These are phyloP conservation scores for Lophotis ruficrista DNA, from an alignment of 2,113 vertebrate genomes.

Conservation along the genomic window DNA sequence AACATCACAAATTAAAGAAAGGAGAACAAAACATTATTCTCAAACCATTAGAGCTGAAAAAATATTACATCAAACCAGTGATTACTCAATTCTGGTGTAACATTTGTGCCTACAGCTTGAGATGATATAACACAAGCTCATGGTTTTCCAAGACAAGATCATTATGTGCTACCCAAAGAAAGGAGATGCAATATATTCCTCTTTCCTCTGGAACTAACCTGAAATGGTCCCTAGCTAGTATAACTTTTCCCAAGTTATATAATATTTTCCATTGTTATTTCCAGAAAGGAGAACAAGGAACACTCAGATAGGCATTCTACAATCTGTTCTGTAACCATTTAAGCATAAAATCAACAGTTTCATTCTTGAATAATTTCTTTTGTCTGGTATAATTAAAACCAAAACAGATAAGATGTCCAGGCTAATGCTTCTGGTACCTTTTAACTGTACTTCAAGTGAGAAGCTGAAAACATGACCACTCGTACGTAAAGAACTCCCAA, in stretches of 20 bases:
- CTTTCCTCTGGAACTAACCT: neutral
- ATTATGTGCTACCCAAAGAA: neutral
- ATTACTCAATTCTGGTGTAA: neutral
- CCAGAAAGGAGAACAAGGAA: neutral
- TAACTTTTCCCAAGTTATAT: neutral
- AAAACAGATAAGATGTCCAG: neutral
- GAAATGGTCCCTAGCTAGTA: neutral
- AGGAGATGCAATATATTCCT: neutral
- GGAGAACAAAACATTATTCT: neutral
- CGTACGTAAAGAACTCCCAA: neutral
- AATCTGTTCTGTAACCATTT: neutral
- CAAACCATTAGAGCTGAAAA: neutral
- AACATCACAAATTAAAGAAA: neutral
- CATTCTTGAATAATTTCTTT: neutral
- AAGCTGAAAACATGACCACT: neutral
- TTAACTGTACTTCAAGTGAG: neutral
- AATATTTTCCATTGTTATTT: neutral
- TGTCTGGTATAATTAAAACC: neutral
- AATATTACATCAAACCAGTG: neutral
- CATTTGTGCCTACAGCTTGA: neutral
- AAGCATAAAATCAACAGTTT: neutral
- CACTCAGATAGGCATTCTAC: neutral
- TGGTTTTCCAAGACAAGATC: neutral
- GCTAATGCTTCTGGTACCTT: neutral
- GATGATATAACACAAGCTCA: neutral